Evolutionary conservation across 2,113 vertebrate genomes (phyloP).

Genomic region (Lucifuga dentata): DNA sequence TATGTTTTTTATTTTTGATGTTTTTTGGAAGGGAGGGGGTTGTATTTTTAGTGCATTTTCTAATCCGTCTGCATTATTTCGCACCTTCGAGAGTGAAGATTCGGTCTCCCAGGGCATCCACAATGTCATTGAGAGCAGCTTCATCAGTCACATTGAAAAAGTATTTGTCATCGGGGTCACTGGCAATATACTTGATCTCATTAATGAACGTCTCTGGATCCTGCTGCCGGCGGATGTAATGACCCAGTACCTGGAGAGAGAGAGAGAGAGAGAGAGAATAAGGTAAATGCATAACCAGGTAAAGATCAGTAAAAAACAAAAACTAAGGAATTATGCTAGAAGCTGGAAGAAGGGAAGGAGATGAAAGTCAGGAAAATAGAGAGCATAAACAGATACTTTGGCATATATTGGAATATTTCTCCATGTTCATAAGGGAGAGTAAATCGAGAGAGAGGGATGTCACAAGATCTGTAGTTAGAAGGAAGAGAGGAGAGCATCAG

Average conservation of each 20-base stretch:
- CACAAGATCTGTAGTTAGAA: background rate
- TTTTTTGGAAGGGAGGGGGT: no score
- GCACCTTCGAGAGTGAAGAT: slow-evolving; percentile 97
- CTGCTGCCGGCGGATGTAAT: slow-evolving; percentile 93
- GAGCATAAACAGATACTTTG: slow-evolving; percentile 27
- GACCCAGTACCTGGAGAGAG: slow-evolving; percentile 88
- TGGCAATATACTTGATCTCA: slow-evolving; percentile 95
- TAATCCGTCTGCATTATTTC: slow-evolving; percentile 6
- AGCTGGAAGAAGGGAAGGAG: background rate
- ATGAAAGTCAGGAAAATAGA: background rate
- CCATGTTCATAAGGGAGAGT: slow-evolving; percentile 18
- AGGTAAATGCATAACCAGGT: slow-evolving; percentile 18
- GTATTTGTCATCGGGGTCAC: slow-evolving; percentile 91
- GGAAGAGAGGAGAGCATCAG: background rate
- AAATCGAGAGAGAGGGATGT: slow-evolving; percentile 1
- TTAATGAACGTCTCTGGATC: slow-evolving; percentile 92
- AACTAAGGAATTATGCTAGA: slow-evolving; percentile 32
- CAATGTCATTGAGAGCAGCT: slow-evolving; percentile 94
- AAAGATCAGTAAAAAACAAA: slow-evolving; percentile 4
- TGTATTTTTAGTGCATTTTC: no score
- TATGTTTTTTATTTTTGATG: no score
- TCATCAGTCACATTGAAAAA: slow-evolving; percentile 98
- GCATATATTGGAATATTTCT: slow-evolving; percentile 12
- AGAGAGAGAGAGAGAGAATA: slow-evolving; percentile 11
- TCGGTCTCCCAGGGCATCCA: slow-evolving; percentile 93